Evolutionary conservation across 2,797 vertebrate genomes (phyloP), one percentile per base, ranked within the genome.

Genomic region (Phoeniculus purpureus): DNA sequence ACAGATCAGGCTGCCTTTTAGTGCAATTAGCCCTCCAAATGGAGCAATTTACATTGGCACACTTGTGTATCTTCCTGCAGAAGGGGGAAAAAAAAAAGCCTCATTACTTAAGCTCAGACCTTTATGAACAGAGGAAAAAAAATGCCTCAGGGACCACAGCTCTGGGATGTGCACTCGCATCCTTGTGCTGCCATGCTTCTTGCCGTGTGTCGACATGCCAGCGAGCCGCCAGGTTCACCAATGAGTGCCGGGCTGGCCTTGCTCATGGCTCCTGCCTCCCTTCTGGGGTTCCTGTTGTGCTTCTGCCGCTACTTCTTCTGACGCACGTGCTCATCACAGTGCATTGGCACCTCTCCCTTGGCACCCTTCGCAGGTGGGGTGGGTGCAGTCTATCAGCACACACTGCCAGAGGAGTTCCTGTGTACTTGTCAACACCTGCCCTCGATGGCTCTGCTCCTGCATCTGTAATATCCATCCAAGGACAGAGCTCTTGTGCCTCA

Each of bases 21-120:
- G 95, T 94, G 94, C 97, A 97, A 97, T 97, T 97, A 97, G 96
- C 95, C 94, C 96, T 97, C 96, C 95, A 96, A 97, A 97, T 97
- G 95, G 94, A 97, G 95, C 96, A 97, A 97, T 97, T 97, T 97
- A 96, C 95, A 96, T 95, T 91, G 97, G 96, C 95, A 96, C 90
- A 92, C 95, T 96, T 95, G 95, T 96, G 94, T 96, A 96, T 96
- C 95, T 96, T 96, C 95, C 96, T 95, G 95, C 95, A 89, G 94
- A 87, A 96, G 79, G 65, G 26, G 29, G n/a, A 91, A 92, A 65
- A 75, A 60, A 77, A 65, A 48, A 6, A 15, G 34, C 34, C 94
- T 95, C 96, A 95, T 96, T 96, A 96, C 92, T 95, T 94, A 96
- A 95, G 94, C 82, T 34, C 90, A 89, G 88, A 94, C 90, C 94